Percentiles rank a stretch among this genome's conserved stretches.
Conservation (phyloP, 2,797 vertebrate species). For the Coluber constrictor region DNA sequence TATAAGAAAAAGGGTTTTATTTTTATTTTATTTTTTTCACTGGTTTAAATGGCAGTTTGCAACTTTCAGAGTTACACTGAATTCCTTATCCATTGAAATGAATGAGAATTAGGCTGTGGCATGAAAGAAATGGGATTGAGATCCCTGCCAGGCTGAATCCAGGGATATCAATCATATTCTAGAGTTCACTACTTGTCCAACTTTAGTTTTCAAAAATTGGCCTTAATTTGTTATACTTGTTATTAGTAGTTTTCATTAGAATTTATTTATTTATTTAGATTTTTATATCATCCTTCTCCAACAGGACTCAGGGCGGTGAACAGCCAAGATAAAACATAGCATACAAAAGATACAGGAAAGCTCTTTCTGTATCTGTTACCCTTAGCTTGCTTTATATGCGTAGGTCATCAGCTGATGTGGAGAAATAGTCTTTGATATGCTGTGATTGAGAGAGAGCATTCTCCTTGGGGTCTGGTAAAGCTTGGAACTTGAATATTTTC, state of each 20-base stretch:
- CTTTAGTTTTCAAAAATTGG: background rate
- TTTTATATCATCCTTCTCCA: no score
- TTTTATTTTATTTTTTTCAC: no score
- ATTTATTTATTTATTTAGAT: no score
- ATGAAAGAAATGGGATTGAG: background rate
- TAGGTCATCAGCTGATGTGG: background rate
- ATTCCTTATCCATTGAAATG: background rate
- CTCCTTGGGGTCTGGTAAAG: background rate
- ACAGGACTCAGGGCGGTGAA: no score
- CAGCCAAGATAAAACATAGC: no score
- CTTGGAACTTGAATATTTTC: background rate
- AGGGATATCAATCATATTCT: background rate
- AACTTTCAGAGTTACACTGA: background rate
- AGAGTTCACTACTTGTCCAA: background rate
- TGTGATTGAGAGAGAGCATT: background rate
- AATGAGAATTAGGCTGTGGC: background rate
- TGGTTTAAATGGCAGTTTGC: background rate
- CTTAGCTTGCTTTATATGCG: background rate
- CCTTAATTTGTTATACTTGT: background rate
- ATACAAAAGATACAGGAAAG: background rate
- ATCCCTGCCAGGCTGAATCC: background rate
- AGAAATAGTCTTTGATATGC: background rate
- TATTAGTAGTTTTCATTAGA: background rate
- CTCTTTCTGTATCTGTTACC: background rate
- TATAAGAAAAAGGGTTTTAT: background rate